These are phyloP conservation scores for Trissolcus brochymenae DNA, from an alignment of 2,888 invertebrate genomes.

Conservation along the genomic window DNA sequence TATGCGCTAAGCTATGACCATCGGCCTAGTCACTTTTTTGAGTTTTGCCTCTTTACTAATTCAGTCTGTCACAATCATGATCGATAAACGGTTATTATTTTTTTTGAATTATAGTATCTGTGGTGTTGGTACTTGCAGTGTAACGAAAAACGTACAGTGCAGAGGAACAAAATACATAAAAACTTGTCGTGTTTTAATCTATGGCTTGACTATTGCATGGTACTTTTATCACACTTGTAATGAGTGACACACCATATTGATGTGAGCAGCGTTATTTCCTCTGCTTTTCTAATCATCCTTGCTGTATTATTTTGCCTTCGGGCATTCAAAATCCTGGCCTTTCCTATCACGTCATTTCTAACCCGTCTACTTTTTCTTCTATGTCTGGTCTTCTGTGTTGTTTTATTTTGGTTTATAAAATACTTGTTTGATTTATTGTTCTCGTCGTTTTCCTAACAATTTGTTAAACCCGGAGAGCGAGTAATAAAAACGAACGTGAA, in stretches of 20 bases:
- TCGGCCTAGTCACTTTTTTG: constrained; percentile 7
- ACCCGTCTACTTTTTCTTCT: neutral
- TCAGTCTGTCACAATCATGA: constrained; percentile 15
- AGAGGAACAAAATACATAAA: constrained; percentile 10
- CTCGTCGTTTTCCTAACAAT: constrained; percentile 40
- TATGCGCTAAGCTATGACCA: constrained; percentile 14
- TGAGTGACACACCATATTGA: constrained; percentile 51
- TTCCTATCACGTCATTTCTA: too few relatives aligned
- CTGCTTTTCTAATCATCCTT: constrained; percentile 9
- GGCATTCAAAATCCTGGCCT: too few relatives aligned
- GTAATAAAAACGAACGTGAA: constrained; percentile 41
- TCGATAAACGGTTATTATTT: constrained; percentile 19
- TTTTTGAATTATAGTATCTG: constrained; percentile 21
- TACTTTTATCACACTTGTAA: constrained; percentile 42
- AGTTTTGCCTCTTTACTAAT: constrained; percentile 35
- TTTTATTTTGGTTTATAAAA: constrained; percentile 6
- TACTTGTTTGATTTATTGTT: constrained; percentile 19
- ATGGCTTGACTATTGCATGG: constrained; percentile 50
- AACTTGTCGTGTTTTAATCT: constrained; percentile 32
- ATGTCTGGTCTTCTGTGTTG: neutral
- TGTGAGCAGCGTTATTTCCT: constrained; percentile 32
- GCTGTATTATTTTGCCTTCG: constrained; percentile 4
- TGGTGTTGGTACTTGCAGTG: constrained; percentile 55
- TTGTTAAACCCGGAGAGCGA: constrained; percentile 37
- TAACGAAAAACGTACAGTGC: constrained; percentile 38